Percentiles rank a stretch among this genome's conserved stretches.
phyloP scores from a whole-genome alignment of 2,888 invertebrate species.

The Leucophenga maculata region DNA sequence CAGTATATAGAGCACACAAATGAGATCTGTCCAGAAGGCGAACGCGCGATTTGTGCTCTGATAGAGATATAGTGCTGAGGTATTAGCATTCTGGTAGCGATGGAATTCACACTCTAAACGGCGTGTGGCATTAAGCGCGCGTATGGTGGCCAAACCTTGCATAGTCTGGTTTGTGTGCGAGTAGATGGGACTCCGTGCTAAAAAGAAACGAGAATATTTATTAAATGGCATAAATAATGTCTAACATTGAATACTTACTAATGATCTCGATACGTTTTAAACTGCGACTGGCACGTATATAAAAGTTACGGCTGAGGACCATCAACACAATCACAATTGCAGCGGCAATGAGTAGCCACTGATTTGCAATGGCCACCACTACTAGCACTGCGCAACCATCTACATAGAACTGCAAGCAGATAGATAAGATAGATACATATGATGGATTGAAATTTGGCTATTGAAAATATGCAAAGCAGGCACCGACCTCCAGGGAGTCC shows the following conservation, averaged over 20 bases:
- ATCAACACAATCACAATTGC: conserved; percentile 76
- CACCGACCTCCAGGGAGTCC: conserved; percentile 76
- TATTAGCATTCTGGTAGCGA: conserved; percentile 77
- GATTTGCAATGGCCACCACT: conserved; percentile 78
- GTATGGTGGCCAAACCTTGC: conserved; percentile 84
- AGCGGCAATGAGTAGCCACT: conserved; percentile 77
- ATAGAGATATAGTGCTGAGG: conserved; percentile 84
- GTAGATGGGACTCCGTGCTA: conserved; percentile 86
- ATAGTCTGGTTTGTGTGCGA: conserved; percentile 83
- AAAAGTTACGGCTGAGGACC: conserved; percentile 74
- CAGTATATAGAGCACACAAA: conserved; percentile 89
- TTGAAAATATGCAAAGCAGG: neutral
- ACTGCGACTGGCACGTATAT: conserved; percentile 75
- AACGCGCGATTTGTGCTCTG: conserved; percentile 92
- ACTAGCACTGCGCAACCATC: conserved; percentile 74
- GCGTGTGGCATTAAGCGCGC: conserved; percentile 79
- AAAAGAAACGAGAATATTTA: conserved; percentile 31
- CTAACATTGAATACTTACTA: conserved; percentile 55
- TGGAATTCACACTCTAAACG: conserved; percentile 78
- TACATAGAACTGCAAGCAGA: conserved; percentile 59
- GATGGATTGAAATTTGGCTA: neutral
- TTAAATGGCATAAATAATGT: neutral
- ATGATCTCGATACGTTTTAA: conserved; percentile 73
- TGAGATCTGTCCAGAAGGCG: conserved; percentile 91
- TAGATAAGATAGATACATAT: neutral